phyloP scores from a whole-genome alignment of 2,113 vertebrate species.

The Dissostichus mawsoni region DNA sequence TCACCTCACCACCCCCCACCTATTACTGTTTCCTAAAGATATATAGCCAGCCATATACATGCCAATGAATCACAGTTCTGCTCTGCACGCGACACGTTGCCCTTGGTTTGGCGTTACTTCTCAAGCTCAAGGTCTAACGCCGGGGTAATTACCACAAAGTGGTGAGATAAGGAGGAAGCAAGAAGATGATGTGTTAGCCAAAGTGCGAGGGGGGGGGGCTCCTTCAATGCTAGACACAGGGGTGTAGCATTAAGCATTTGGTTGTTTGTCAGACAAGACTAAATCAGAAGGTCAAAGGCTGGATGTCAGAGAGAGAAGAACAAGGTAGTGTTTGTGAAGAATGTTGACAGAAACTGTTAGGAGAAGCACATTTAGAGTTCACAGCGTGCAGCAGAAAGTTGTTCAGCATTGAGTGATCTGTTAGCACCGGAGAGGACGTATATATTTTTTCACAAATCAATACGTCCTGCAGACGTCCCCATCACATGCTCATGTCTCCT shows the following conservation, averaged over 20 bases:
- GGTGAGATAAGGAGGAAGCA: constrained; percentile 50
- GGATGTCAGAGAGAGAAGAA: constrained; percentile 7
- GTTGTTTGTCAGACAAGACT: constrained; percentile 38
- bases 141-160: constrained; percentile 68
- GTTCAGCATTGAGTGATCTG: constrained; percentile 8
- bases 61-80: constrained; percentile 67
- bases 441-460: constrained; percentile 67
- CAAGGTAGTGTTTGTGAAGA: constrained; percentile 12
- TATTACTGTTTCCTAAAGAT: constrained; percentile 64
- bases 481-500: constrained; percentile 34
- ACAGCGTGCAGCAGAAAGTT: neutral
- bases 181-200: constrained; percentile 36
- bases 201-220: neutral
- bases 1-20: constrained; percentile 48
- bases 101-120: constrained; percentile 70
- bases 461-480: constrained; percentile 47
- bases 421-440: constrained; percentile 32
- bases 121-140: constrained; percentile 75
- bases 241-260: constrained; percentile 43
- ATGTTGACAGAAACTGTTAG: neutral
- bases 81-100: constrained; percentile 54
- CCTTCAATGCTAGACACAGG: constrained; percentile 40
- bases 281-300: constrained; percentile 54
- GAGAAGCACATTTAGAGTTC: neutral
- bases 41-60: constrained; percentile 63